Percentiles rank a stretch among this genome's conserved stretches.
Evolutionary conservation across 2,113 vertebrate genomes (phyloP).

Genomic region (Cyanoliseus patagonus): DNA sequence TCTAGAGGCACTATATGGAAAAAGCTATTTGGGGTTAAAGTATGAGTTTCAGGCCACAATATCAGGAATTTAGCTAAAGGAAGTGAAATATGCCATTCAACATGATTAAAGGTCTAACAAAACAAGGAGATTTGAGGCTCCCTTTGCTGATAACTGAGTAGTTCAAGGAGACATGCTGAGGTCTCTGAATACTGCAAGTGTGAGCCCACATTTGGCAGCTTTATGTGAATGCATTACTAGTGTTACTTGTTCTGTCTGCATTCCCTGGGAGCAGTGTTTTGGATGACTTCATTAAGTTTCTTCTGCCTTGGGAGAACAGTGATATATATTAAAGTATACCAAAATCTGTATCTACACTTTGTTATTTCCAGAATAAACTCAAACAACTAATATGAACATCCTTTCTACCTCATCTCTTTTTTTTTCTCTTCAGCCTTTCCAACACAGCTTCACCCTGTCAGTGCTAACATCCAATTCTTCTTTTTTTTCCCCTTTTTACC

Average conservation of each 20-base stretch:
- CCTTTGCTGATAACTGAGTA: background rate
- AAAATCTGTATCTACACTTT: background rate
- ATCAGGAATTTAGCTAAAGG: background rate
- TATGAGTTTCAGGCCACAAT: background rate
- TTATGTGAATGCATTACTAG: background rate
- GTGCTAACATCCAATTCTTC: background rate
- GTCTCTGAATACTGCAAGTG: background rate
- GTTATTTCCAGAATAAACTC: constrained; percentile 1
- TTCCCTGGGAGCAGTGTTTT: background rate
- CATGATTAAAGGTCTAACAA: background rate
- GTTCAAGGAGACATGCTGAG: background rate
- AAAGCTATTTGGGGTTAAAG: background rate
- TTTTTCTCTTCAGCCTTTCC: background rate
- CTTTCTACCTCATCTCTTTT: background rate
- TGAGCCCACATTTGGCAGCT: background rate
- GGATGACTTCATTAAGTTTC: background rate
- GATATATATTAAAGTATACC: background rate
- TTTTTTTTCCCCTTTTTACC: background rate
- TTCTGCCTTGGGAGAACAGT: background rate
- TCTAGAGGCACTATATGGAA: background rate
- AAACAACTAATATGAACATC: background rate
- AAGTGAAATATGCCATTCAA: background rate
- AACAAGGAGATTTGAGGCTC: background rate
- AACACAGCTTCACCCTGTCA: background rate
- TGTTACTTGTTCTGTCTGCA: background rate